phyloP scores from a whole-genome alignment of 2,113 vertebrate species.

The Athene cunicularia region DNA sequence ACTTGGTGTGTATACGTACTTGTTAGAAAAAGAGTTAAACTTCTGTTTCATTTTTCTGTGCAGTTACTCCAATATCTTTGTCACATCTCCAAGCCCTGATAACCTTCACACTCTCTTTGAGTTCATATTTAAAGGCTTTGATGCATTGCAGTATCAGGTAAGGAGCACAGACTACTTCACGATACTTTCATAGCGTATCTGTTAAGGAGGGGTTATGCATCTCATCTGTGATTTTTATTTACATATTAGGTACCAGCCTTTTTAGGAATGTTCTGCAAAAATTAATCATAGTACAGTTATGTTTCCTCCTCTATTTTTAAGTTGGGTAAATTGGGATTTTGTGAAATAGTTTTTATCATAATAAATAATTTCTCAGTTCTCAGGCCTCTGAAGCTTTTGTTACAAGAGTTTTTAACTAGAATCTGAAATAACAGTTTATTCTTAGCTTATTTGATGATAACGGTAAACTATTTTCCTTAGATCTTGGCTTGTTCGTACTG shows the following conservation, averaged over 20 bases:
- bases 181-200: fast-evolving
- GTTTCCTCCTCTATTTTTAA: neutral
- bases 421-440: neutral
- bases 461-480: neutral
- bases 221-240: neutral
- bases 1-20: neutral
- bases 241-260: neutral
- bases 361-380: neutral
- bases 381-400: neutral
- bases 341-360: neutral
- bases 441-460: neutral
- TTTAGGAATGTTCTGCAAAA: neutral
- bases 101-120: conserved; percentile 98
- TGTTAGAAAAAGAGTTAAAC: neutral
- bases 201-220: neutral
- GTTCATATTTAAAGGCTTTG: conserved; percentile 98
- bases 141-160: conserved; percentile 90
- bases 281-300: neutral
- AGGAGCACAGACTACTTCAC: neutral
- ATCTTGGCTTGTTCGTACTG: neutral
- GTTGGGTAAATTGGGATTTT: neutral
- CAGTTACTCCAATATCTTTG: conserved; percentile 97
- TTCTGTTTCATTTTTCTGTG: neutral
- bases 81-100: conserved; percentile 97
- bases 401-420: neutral